These are phyloP conservation scores for Ispidina picta DNA, from an alignment of 2,797 vertebrate genomes.

Conservation along the genomic window DNA sequence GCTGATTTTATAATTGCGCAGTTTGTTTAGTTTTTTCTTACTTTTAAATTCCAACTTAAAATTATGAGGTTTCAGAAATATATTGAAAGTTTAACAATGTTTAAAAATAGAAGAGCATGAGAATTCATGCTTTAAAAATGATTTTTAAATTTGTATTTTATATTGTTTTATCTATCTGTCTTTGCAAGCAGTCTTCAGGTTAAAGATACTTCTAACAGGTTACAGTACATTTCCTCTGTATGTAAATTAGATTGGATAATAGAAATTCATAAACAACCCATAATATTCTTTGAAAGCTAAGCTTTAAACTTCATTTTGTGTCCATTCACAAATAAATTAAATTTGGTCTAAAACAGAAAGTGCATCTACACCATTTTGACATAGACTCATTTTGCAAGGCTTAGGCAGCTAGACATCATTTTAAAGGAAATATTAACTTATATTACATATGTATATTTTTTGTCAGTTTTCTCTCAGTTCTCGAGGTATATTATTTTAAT, in stretches of 20 bases:
- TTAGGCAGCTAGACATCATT: slow-evolving; percentile 99
- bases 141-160: slow-evolving; percentile 99
- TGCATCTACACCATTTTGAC: slow-evolving; percentile 88
- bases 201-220: slow-evolving; percentile 90
- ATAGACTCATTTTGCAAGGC: slow-evolving; percentile 92
- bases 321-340: slow-evolving; percentile 88
- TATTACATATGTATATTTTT: slow-evolving; percentile 95
- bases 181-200: slow-evolving; percentile 97
- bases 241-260: slow-evolving; percentile 99
- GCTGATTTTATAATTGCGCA: slow-evolving; percentile 99
- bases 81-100: slow-evolving; percentile 95
- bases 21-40: slow-evolving; percentile 95
- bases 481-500: slow-evolving; percentile 97
- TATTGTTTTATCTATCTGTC: slow-evolving; percentile 97
- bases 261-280: slow-evolving; percentile 89
- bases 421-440: slow-evolving; percentile 97
- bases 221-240: slow-evolving; percentile 96
- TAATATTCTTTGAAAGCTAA: slow-evolving; percentile 91
- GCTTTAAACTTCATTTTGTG: slow-evolving; percentile 91
- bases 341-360: slow-evolving; percentile 84
- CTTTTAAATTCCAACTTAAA: slow-evolving; percentile 96
- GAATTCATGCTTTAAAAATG: slow-evolving; percentile 95
- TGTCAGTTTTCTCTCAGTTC: slow-evolving; percentile 95
- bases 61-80: slow-evolving; percentile 96
- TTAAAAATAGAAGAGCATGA: slow-evolving; percentile 93